These are phyloP conservation scores for Trichopoda pennipes DNA, from an alignment of 2,888 invertebrate species.

Conservation along the genomic window DNA sequence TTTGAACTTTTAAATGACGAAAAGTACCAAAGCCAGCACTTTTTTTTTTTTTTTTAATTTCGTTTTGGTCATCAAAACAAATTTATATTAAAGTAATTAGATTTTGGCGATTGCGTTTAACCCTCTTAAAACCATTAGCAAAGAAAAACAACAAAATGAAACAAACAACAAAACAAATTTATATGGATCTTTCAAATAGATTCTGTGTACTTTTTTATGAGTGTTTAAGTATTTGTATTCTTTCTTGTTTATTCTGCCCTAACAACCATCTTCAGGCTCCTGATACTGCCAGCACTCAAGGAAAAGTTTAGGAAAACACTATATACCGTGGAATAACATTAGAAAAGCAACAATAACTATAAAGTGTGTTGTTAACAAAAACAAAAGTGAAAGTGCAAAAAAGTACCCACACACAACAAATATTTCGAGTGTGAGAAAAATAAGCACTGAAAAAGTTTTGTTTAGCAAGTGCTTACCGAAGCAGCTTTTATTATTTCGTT, in stretches of 20 bases:
- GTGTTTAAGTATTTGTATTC: conserved; percentile 7
- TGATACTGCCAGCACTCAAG: conserved; percentile 35
- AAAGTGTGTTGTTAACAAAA: conserved; percentile 66
- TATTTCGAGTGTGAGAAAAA: conserved; percentile 20
- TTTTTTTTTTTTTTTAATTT: conserved; percentile 23
- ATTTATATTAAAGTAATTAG: conserved; percentile 75
- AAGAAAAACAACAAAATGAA: conserved; percentile 72
- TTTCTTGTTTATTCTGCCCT: background rate
- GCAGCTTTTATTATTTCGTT: conserved; percentile 48
- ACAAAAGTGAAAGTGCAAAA: conserved; percentile 57
- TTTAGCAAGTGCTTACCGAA: conserved; percentile 65
- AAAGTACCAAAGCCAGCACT: conserved; percentile 16
- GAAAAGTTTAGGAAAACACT: conserved; percentile 61
- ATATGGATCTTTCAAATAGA: conserved; percentile 42
- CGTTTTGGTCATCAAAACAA: conserved; percentile 68
- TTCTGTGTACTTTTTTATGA: conserved; percentile 1
- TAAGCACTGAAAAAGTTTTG: conserved; percentile 64
- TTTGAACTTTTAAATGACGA: conserved; percentile 46
- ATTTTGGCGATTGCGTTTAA: conserved; percentile 69
- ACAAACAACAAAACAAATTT: conserved; percentile 67
- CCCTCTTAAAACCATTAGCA: conserved; percentile 76
- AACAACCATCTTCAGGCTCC: background rate
- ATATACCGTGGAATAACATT: conserved; percentile 56
- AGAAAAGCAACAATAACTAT: conserved; percentile 60
- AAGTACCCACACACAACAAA: too few relatives aligned